Conservation (phyloP, 2,797 vertebrate genomes). For the Erithacus rubecula region DNA sequence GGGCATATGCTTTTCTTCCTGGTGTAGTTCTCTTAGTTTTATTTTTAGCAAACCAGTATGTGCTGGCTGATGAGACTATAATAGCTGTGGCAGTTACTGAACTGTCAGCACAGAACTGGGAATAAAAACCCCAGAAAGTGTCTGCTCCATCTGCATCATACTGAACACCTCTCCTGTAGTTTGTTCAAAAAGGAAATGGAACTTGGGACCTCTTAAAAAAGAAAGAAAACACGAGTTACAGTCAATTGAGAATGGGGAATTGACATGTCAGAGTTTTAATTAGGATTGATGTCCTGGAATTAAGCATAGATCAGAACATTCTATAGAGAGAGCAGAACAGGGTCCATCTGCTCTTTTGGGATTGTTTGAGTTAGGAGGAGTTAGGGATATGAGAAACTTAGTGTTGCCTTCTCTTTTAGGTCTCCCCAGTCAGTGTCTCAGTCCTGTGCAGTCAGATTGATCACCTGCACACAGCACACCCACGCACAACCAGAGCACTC, state of each 20-base stretch:
- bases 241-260: neutral
- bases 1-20: constrained; percentile 1
- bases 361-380: neutral
- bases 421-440: neutral
- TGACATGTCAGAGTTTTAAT: neutral
- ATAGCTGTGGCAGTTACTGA: constrained; percentile 12
- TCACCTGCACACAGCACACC: neutral
- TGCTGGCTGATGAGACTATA: constrained; percentile 34
- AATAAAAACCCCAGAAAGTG: constrained; percentile 20
- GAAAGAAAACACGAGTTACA: neutral
- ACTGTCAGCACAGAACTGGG: neutral
- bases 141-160: neutral
- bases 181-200: neutral
- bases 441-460: neutral
- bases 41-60: constrained; percentile 43
- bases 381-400: neutral
- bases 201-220: neutral
- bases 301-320: neutral
- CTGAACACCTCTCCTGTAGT: neutral
- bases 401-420: neutral
- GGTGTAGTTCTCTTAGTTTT: constrained; percentile 2
- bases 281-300: neutral
- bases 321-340: neutral
- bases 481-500: fast-evolving
- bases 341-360: neutral